Evolutionary conservation across 2,888 invertebrate genomes (phyloP).

Genomic region (Agriopis marginaria): DNA sequence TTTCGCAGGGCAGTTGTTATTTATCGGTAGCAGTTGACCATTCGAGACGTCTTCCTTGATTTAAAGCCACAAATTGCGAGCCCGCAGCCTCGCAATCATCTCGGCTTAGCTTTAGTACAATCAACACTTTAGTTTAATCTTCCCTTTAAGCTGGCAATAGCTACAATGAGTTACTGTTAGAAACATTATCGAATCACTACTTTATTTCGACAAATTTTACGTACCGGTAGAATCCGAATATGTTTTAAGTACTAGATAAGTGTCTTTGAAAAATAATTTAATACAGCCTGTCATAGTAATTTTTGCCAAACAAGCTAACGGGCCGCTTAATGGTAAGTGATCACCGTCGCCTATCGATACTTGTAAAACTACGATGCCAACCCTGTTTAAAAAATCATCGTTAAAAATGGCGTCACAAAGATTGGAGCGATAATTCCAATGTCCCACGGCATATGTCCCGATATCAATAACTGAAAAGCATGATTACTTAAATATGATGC

Average conservation of each 20-base stretch:
- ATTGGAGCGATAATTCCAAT: constrained; percentile 34
- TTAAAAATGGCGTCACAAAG: constrained; percentile 9
- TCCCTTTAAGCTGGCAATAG: constrained; percentile 28
- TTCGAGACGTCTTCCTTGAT: constrained; percentile 71
- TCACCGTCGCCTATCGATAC: too few relatives aligned
- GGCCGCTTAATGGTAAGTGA: too few relatives aligned
- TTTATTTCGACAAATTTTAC: background rate
- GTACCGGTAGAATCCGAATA: too few relatives aligned
- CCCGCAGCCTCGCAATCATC: constrained; percentile 63
- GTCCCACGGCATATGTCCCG: constrained; percentile 68
- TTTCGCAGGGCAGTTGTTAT: constrained; percentile 68
- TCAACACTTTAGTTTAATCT: constrained; percentile 50
- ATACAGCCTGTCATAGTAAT: too few relatives aligned
- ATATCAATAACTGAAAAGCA: constrained; percentile 73
- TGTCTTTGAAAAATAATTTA: too few relatives aligned
- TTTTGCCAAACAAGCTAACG: too few relatives aligned
- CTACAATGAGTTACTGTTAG: background rate
- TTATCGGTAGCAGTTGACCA: constrained; percentile 79
- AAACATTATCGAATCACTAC: background rate
- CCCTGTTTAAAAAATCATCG: too few relatives aligned
- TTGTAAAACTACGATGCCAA: too few relatives aligned
- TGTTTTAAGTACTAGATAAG: too few relatives aligned
- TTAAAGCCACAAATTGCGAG: constrained; percentile 83
- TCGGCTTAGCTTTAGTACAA: constrained; percentile 60
- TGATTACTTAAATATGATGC: constrained; percentile 69